Base-by-base conservation (phyloP, 2,888 invertebrate species). In the Tenthredo distinguenda region DNA sequence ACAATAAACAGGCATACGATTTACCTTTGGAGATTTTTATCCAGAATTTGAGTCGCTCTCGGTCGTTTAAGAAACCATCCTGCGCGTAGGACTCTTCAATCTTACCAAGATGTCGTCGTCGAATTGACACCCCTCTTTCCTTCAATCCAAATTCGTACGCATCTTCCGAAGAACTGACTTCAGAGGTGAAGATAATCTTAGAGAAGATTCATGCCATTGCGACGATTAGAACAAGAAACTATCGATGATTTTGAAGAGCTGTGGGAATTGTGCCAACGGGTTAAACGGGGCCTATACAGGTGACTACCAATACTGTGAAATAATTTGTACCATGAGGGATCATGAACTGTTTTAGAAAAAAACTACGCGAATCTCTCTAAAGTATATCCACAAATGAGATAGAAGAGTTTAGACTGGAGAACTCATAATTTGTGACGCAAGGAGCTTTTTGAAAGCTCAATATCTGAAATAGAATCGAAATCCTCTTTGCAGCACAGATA, bases 1-100 rank as follows among this genome's bases (percentile, higher is more conserved):
- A 34, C n/a, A 15, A 21, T 2, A 26, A 4, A 34, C 26, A 2
- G 34, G n/a, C 18, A 3, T 34, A 43, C 21, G 18, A 55, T 21
- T 65, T 76, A 87, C 86, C 86, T 81, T 21, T 85, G 10, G 85
- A 55, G 40, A 88, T 65, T 72, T 79, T 87, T 18, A 87, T 86
- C 87, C 87, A 87, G 62, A 85, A 87, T 76, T 79, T 40, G 0
- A 79, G 40, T 34, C 71, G 81, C 34, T 88, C 86, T n/a, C 50
- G 81, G 7, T 82, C 84, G 40, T 85, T 88, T 26, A 87, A 47
- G 68, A 87, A 88, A 43, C 77, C 82, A 4, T 34, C 68, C 34
- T 86, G 85, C 18, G 86, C 79, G 58, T 84, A 87, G 7, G 85
- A 85, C 2, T 84, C 86, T 55, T 83, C 87, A 18, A 72, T 86